These are phyloP conservation scores for Passer domesticus DNA, from an alignment of 2,113 vertebrate genomes.

Conservation along the genomic window DNA sequence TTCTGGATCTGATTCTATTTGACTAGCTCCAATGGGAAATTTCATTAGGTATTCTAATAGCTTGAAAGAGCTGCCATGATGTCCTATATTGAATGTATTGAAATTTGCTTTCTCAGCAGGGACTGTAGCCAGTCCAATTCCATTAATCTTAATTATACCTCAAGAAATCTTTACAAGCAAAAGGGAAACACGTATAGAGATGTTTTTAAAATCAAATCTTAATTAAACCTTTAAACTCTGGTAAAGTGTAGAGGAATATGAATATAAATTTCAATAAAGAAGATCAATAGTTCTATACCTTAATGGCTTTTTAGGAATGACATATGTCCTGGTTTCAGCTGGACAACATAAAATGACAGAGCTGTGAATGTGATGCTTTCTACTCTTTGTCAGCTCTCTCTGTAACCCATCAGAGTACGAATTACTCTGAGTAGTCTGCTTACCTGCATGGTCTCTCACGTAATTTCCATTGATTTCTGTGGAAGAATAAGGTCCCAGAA, in stretches of 20 bases:
- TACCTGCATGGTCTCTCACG: background rate
- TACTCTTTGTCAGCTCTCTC: background rate
- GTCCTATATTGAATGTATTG: background rate
- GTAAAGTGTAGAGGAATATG: background rate
- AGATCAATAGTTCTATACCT: background rate
- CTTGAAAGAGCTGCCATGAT: background rate
- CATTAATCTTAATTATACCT: background rate
- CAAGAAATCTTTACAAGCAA: background rate
- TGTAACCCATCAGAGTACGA: background rate
- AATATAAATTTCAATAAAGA: background rate
- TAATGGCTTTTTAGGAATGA: background rate
- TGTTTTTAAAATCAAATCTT: background rate
- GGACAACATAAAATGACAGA: background rate
- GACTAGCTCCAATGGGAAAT: background rate
- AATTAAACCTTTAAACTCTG: background rate
- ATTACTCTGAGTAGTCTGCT: background rate
- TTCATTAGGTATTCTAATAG: constrained; percentile 20
- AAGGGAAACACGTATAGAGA: background rate
- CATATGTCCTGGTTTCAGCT: background rate
- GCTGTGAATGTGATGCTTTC: background rate
- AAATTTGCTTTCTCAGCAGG: constrained; percentile 11
- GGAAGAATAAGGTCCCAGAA: background rate
- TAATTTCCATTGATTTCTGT: background rate
- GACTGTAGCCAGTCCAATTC: background rate
- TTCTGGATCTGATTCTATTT: constrained; percentile 6